Conservation (phyloP, 2,888 invertebrate species). For the Eubasilissa splendida region DNA sequence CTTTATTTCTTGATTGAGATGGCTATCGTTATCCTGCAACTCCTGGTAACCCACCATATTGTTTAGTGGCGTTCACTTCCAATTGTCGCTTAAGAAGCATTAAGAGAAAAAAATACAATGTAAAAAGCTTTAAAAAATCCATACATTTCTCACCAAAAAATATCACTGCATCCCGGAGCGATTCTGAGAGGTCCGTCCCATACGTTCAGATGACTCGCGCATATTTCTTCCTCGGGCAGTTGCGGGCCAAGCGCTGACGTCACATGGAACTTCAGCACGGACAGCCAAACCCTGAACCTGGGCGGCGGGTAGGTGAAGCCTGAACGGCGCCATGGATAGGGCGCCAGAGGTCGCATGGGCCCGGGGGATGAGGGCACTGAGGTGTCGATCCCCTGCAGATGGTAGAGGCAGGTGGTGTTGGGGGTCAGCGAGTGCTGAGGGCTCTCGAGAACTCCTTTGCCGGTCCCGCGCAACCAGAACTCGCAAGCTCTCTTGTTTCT, state of each 20-base stretch:
- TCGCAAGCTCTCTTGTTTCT: constrained; percentile 89
- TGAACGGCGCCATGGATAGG: constrained; percentile 71
- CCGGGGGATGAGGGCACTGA: constrained; percentile 68
- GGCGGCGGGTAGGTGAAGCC: constrained; percentile 77
- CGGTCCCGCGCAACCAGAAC: constrained; percentile 88
- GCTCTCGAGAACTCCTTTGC: constrained; percentile 85
- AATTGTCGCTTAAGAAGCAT: too few relatives aligned
- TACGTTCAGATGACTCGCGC: constrained; percentile 87
- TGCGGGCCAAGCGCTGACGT: constrained; percentile 77
- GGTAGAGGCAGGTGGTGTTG: constrained; percentile 91
- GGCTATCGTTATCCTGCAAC: too few relatives aligned
- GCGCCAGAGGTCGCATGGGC: constrained; percentile 70
- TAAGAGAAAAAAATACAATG: too few relatives aligned
- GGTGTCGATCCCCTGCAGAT: constrained; percentile 79
- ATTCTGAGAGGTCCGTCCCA: constrained; percentile 89
- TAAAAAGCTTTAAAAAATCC: too few relatives aligned
- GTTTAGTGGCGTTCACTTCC: too few relatives aligned
- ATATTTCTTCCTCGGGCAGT: constrained; percentile 82
- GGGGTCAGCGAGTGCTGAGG: constrained; percentile 89
- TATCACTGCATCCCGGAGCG: constrained; percentile 84
- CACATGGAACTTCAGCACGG: constrained; percentile 89
- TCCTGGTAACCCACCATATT: too few relatives aligned
- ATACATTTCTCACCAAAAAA: constrained; percentile 78
- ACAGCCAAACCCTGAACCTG: constrained; percentile 88
- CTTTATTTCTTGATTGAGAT: too few relatives aligned